Conservation (phyloP, 2,113 vertebrate genomes). For the Vicugna pacos region DNA sequence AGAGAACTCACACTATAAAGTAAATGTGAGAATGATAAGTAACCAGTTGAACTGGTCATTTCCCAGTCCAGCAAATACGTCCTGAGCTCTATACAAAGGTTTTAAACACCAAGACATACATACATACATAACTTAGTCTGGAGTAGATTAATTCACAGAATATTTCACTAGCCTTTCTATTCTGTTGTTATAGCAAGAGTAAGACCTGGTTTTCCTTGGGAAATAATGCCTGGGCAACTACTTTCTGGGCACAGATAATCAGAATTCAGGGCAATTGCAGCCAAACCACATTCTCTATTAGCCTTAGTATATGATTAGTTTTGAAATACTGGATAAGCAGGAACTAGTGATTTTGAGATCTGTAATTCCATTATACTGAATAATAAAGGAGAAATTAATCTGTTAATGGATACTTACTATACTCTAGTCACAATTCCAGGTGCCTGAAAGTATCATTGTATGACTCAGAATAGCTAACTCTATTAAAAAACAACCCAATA, state of each 20-base stretch:
- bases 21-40: not conserved
- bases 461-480: not conserved
- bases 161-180: not conserved
- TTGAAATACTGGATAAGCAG: not conserved
- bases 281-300: not conserved
- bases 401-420: not conserved
- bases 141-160: constrained; percentile 15
- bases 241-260: not conserved
- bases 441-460: not conserved
- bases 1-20: not conserved
- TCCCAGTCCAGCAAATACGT: not conserved
- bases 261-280: not conserved
- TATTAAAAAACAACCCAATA: not conserved
- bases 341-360: not conserved
- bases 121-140: not conserved
- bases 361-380: constrained; percentile 12
- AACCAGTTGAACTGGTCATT: constrained; percentile 20
- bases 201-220: not conserved
- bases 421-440: not conserved
- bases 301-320: not conserved
- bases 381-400: not conserved
- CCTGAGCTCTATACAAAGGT: constrained; percentile 32
- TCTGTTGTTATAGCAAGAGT: not conserved
- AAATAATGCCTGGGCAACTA: not conserved
- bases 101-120: not conserved